These are phyloP conservation scores for Tilapia sparmanii DNA, from an alignment of 2,113 vertebrate species.

Conservation along the genomic window DNA sequence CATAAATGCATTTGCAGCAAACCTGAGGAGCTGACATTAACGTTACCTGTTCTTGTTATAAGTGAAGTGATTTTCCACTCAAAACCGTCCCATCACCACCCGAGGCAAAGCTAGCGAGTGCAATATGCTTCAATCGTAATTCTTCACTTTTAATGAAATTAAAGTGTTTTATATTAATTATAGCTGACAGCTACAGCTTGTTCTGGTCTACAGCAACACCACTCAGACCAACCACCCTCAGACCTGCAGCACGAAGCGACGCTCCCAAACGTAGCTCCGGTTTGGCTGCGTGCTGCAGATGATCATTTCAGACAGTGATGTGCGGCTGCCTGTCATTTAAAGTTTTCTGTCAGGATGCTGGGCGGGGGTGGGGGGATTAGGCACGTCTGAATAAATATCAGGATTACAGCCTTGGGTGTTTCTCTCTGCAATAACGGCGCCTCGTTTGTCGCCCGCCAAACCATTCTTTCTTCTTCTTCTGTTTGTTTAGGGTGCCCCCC, in stretches of 20 bases:
- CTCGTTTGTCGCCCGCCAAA: neutral
- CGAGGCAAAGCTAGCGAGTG: neutral
- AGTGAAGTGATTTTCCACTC: neutral
- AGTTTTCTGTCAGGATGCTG: neutral
- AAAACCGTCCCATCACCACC: neutral
- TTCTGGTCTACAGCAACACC: rapidly evolving
- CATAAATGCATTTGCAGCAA: neutral
- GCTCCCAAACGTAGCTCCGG: neutral
- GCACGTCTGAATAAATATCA: neutral
- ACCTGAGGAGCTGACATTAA: neutral
- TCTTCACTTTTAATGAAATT: neutral
- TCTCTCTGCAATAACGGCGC: neutral
- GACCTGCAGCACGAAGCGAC: neutral
- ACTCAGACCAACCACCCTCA: neutral
- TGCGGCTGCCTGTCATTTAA: neutral
- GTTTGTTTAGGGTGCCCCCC: neutral
- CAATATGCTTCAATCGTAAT: neutral
- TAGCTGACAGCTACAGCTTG: neutral
- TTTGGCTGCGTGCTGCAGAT: neutral
- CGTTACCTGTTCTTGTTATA: neutral
- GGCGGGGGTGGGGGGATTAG: neutral
- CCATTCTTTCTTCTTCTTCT: neutral
- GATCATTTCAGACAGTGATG: neutral
- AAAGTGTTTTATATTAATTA: neutral
- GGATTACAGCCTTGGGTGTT: neutral